Evolutionary conservation across 2,113 vertebrate species (phyloP).

Genomic region (Phoxinus phoxinus): DNA sequence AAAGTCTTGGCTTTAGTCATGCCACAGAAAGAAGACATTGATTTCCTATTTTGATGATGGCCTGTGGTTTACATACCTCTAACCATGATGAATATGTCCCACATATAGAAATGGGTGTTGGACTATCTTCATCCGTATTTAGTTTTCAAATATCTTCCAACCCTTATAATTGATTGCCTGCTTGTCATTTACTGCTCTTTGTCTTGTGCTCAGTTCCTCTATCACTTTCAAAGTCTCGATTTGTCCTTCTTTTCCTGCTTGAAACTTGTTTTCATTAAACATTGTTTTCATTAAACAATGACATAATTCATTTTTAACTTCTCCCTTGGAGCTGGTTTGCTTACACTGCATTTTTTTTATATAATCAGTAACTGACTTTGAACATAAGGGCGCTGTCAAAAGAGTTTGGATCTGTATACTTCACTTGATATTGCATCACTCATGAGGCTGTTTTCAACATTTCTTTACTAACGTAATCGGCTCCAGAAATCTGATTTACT

Average conservation of each 20-base stretch:
- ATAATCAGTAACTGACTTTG: neutral
- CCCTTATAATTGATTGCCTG: conserved; percentile 1
- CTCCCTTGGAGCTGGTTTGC: conserved; percentile 39
- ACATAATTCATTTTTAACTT: conserved; percentile 23
- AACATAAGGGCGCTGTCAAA: neutral
- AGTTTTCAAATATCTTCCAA: neutral
- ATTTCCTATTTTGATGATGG: neutral
- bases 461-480: neutral
- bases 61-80: neutral
- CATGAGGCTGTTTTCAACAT: neutral
- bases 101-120: neutral
- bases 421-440: conserved; percentile 8
- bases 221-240: neutral
- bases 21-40: neutral
- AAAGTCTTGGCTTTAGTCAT: neutral
- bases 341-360: neutral
- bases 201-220: neutral
- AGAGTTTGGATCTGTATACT: neutral
- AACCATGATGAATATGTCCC: neutral
- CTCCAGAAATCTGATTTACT: conserved; percentile 17
- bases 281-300: conserved; percentile 26
- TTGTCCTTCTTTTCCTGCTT: neutral
- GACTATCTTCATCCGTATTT: neutral
- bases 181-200: neutral
- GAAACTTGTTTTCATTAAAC: neutral